These are phyloP conservation scores for Amphiprion ocellaris DNA, from an alignment of 2,113 vertebrate species.

Conservation along the genomic window DNA sequence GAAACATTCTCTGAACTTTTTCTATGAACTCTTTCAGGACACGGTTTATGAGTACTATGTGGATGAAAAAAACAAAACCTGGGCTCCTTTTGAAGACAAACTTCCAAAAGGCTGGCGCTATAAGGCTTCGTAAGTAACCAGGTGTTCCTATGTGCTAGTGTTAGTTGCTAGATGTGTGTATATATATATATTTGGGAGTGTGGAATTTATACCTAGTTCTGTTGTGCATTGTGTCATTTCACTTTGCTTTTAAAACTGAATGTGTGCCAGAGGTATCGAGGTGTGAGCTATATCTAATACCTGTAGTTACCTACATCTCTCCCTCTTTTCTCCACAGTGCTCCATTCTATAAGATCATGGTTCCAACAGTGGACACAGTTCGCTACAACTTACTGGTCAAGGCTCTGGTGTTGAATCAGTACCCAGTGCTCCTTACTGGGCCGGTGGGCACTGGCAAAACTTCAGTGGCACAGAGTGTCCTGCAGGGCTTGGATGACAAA, in stretches of 20 bases:
- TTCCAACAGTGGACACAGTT: constrained; percentile 91
- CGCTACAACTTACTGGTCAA: constrained; percentile 90
- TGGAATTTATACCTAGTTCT: background rate
- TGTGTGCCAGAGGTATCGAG: background rate
- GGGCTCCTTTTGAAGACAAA: constrained; percentile 90
- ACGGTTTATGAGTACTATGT: constrained; percentile 92
- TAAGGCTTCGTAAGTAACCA: constrained; percentile 83
- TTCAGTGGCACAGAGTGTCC: constrained; percentile 88
- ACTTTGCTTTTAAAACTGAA: background rate
- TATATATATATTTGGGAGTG: background rate
- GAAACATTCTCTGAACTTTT: background rate
- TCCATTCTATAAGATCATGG: constrained; percentile 92
- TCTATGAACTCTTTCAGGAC: constrained; percentile 79
- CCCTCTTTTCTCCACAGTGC: constrained; percentile 69
- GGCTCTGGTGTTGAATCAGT: constrained; percentile 85
- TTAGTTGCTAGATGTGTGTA: background rate
- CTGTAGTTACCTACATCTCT: background rate
- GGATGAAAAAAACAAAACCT: constrained; percentile 87
- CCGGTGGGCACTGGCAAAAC: constrained; percentile 92
- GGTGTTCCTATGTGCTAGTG: background rate
- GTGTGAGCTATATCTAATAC: background rate
- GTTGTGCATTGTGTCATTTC: background rate
- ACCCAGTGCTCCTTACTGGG: constrained; percentile 89
- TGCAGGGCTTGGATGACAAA: constrained; percentile 86
- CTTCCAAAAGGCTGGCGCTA: constrained; percentile 90